A percentile compares a stretch with the other conserved stretches of the same genome.
Evolutionary conservation across 2,797 vertebrate species (phyloP).

Genomic region (Takifugu ocellatus): DNA sequence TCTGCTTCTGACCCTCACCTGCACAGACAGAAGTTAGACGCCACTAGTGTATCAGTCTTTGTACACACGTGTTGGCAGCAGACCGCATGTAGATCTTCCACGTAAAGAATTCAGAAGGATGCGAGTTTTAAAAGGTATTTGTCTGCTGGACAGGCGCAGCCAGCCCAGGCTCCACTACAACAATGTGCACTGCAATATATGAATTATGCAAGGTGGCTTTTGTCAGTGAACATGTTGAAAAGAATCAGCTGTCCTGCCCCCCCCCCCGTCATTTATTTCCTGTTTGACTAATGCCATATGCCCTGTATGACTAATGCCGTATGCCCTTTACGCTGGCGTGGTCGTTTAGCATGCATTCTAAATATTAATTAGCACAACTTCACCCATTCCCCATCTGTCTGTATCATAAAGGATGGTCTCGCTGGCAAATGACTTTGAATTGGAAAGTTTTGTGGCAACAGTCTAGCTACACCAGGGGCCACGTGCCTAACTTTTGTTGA

Average conservation of each 20-base stretch:
- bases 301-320: slow-evolving; percentile 15
- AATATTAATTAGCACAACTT: slow-evolving; percentile 57
- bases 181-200: slow-evolving; percentile 29
- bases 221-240: slow-evolving; percentile 57
- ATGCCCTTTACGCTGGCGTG: slow-evolving; percentile 53
- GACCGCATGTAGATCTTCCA: too few relatives aligned
- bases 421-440: slow-evolving; percentile 38
- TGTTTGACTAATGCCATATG: slow-evolving; percentile 39
- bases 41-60: too few relatives aligned
- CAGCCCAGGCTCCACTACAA: slow-evolving; percentile 39
- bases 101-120: too few relatives aligned
- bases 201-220: slow-evolving; percentile 46
- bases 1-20: too few relatives aligned
- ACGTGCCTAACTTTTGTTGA: slow-evolving; percentile 20
- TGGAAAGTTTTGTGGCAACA: slow-evolving; percentile 4
- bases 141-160: slow-evolving; percentile 32
- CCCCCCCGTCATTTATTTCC: slow-evolving; percentile 54
- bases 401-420: slow-evolving; percentile 13
- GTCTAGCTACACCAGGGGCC: slow-evolving; percentile 4
- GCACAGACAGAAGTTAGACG: too few relatives aligned
- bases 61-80: too few relatives aligned
- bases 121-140: too few relatives aligned
- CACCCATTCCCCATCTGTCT: slow-evolving; percentile 63
- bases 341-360: slow-evolving; percentile 58
- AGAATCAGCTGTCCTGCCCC: slow-evolving; percentile 59